Evolutionary conservation across 2,113 vertebrate species (phyloP).

Genomic region (Oophaga pumilio): DNA sequence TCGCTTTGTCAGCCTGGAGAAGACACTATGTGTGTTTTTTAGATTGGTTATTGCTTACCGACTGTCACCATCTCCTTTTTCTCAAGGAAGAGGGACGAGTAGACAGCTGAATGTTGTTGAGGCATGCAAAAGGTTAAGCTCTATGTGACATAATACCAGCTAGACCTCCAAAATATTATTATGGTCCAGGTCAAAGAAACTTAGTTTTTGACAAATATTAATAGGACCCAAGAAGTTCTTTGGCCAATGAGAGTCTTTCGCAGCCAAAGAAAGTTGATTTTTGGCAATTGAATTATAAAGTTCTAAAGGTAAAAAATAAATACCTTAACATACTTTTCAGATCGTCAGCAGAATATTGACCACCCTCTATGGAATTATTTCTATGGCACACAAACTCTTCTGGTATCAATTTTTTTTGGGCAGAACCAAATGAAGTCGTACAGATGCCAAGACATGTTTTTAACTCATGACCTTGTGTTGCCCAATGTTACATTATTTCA

Average conservation of each 20-base stretch:
- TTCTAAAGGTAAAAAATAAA: too few species aligned
- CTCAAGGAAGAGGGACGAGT: background rate
- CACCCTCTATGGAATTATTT: too few species aligned
- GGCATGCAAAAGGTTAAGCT: background rate
- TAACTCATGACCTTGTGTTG: background rate
- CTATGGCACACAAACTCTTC: too few species aligned
- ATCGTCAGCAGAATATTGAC: too few species aligned
- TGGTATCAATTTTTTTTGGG: too few species aligned
- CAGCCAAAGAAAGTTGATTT: too few species aligned
- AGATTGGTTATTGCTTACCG: conserved; percentile 33
- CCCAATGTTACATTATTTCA: background rate
- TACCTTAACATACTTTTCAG: too few species aligned
- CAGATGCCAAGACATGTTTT: too few species aligned
- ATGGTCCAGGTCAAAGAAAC: too few species aligned
- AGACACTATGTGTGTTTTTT: conserved; percentile 13
- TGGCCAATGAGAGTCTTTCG: background rate
- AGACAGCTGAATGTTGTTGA: background rate
- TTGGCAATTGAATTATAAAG: too few species aligned
- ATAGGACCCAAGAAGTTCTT: background rate
- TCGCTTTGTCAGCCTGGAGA: conserved; percentile 43
- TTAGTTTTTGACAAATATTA: background rate
- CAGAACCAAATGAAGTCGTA: too few species aligned
- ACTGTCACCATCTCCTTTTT: conserved; percentile 1
- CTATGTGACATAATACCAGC: background rate
- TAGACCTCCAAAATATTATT: background rate